Evolutionary conservation across 2,797 vertebrate genomes (phyloP).

Genomic region (Gallinago nigripennis): DNA sequence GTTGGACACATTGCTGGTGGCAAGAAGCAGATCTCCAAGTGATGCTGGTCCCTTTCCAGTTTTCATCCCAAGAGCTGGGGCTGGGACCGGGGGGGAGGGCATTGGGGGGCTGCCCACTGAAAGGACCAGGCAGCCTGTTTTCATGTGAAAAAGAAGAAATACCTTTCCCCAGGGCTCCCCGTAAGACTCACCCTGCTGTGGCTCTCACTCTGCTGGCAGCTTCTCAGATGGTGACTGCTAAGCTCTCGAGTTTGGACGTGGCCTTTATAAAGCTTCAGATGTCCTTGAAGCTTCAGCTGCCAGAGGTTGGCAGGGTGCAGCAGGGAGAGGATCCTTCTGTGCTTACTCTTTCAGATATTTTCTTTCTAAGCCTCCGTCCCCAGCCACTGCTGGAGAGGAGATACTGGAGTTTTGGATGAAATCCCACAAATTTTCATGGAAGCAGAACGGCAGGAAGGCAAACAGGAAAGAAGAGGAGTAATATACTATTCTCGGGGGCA

Average conservation of each 20-base stretch:
- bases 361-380: neutral
- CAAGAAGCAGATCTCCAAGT: neutral
- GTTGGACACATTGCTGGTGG: neutral
- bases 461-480: constrained; percentile 68
- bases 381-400: constrained; percentile 5
- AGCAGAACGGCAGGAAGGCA: constrained; percentile 56
- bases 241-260: neutral
- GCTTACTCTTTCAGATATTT: constrained; percentile 2
- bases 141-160: neutral
- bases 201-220: neutral
- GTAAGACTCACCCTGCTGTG: neutral
- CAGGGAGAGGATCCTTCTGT: neutral
- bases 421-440: constrained; percentile 45
- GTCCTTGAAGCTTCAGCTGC: constrained; percentile 10
- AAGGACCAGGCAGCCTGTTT: neutral
- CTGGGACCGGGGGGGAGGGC: neutral
- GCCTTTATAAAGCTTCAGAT: constrained; percentile 10
- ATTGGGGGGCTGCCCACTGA: neutral
- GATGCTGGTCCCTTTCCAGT: neutral
- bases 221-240: neutral
- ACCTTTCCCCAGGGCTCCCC: neutral
- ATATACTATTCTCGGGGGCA: constrained; percentile 38
- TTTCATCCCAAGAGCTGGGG: neutral
- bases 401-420: constrained; percentile 30
- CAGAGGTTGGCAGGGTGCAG: neutral